These are phyloP conservation scores for Cephalotes varians DNA, from an alignment of 2,888 invertebrate genomes.

Conservation along the genomic window DNA sequence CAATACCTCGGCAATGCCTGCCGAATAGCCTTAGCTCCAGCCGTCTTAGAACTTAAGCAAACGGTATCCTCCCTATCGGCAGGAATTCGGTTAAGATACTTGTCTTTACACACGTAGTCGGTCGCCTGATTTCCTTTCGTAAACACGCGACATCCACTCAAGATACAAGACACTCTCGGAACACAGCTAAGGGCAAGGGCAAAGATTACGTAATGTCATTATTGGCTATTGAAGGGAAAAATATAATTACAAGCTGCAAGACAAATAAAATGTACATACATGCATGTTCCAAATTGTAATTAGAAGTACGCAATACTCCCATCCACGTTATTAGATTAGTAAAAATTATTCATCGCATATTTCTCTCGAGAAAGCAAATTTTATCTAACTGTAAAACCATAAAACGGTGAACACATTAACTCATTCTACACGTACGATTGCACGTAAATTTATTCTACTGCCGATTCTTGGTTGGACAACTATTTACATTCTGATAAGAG, in stretches of 20 bases:
- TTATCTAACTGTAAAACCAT: neutral
- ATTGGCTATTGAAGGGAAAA: slow-evolving; percentile 21
- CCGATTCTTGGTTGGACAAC: slow-evolving; percentile 66
- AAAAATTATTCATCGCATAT: slow-evolving; percentile 17
- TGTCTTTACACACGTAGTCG: slow-evolving; percentile 65
- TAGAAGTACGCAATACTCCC: neutral
- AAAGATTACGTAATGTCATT: slow-evolving; percentile 28
- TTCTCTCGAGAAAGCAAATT: neutral
- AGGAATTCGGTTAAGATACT: slow-evolving; percentile 71
- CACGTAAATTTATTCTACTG: slow-evolving; percentile 67
- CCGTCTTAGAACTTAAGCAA: slow-evolving; percentile 74
- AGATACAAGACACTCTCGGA: slow-evolving; percentile 44
- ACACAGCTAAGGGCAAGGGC: slow-evolving; percentile 28
- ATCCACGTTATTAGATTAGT: neutral
- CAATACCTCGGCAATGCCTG: slow-evolving; percentile 77
- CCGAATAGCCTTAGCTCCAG: slow-evolving; percentile 74
- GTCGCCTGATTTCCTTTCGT: slow-evolving; percentile 71
- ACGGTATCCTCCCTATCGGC: slow-evolving; percentile 61
- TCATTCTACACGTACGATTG: slow-evolving; percentile 40
- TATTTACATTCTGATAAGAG: slow-evolving; percentile 76
- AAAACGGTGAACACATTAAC: slow-evolving; percentile 12
- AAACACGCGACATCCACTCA: slow-evolving; percentile 58
- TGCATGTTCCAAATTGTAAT: neutral
- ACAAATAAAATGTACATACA: neutral
- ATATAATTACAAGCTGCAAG: slow-evolving; percentile 1